A percentile compares a stretch with the other conserved stretches of the same genome.
Evolutionary conservation across 2,888 invertebrate species (phyloP).

Genomic region (Watsonalla binaria): DNA sequence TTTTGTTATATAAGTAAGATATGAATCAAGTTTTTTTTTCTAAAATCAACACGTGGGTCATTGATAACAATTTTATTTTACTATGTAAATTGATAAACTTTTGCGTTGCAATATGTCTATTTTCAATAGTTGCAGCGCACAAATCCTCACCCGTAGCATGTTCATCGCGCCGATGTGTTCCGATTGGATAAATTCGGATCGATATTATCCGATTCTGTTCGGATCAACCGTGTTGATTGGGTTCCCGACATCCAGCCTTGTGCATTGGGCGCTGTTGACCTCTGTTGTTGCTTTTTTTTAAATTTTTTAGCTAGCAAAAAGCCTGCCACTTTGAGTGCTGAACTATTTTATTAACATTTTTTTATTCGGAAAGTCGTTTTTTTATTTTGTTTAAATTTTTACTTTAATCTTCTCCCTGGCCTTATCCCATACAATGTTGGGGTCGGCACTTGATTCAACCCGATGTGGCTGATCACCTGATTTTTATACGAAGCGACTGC

Average conservation of each 20-base stretch:
- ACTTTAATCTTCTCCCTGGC: too few relatives aligned
- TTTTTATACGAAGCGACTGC: too few relatives aligned
- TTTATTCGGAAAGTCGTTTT: not conserved
- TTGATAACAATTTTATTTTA: too few relatives aligned
- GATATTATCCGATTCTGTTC: constrained; percentile 19
- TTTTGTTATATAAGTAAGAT: too few relatives aligned
- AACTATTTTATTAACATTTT: not conserved
- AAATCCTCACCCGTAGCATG: not conserved
- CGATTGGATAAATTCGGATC: constrained; percentile 17
- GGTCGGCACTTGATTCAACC: too few relatives aligned
- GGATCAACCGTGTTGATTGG: constrained; percentile 56
- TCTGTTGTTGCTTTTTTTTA: not conserved
- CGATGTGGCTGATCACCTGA: too few relatives aligned
- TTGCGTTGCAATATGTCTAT: not conserved
- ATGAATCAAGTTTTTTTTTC: too few relatives aligned
- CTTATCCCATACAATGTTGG: too few relatives aligned
- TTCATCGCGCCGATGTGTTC: not conserved
- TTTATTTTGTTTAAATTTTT: not conserved
- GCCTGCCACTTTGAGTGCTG: not conserved
- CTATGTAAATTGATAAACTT: too few relatives aligned
- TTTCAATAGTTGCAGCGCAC: not conserved
- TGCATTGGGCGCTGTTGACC: constrained; percentile 13
- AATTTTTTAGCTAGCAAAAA: not conserved
- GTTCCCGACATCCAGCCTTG: constrained; percentile 28
- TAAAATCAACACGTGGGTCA: too few relatives aligned